phyloP scores from a whole-genome alignment of 2,113 vertebrate genomes.

The Mesoclemmys tuberculata region DNA sequence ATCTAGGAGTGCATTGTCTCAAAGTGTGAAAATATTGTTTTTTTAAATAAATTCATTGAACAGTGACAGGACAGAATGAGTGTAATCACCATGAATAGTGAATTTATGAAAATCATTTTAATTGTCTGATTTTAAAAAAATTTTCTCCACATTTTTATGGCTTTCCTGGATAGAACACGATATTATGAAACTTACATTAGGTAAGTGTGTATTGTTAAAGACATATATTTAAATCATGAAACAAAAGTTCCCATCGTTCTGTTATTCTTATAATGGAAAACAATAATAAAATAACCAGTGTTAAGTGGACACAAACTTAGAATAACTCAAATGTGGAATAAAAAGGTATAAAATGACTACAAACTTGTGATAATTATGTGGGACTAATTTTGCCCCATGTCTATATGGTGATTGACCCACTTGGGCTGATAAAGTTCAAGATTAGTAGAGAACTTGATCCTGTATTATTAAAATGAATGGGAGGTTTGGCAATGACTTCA shows the following conservation, averaged over 20 bases:
- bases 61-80: neutral
- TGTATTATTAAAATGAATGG: neutral
- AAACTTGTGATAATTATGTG: neutral
- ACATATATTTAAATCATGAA: neutral
- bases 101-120: constrained; percentile 64
- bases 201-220: constrained; percentile 82
- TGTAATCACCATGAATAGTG: constrained; percentile 28
- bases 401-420: neutral
- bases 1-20: neutral
- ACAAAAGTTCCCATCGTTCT: neutral
- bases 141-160: constrained; percentile 81
- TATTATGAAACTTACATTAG: constrained; percentile 98
- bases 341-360: neutral
- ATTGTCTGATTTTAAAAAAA: constrained; percentile 74
- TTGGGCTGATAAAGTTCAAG: neutral
- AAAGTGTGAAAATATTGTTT: neutral
- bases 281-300: neutral
- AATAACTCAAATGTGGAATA: neutral
- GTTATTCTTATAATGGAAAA: neutral
- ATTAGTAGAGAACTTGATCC: neutral
- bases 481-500: neutral
- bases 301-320: neutral
- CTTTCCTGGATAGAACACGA: constrained; percentile 93
- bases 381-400: neutral
- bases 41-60: neutral